Evolutionary conservation across 2,797 vertebrate genomes (phyloP).

Genomic region (Ctenopoma multispine): DNA sequence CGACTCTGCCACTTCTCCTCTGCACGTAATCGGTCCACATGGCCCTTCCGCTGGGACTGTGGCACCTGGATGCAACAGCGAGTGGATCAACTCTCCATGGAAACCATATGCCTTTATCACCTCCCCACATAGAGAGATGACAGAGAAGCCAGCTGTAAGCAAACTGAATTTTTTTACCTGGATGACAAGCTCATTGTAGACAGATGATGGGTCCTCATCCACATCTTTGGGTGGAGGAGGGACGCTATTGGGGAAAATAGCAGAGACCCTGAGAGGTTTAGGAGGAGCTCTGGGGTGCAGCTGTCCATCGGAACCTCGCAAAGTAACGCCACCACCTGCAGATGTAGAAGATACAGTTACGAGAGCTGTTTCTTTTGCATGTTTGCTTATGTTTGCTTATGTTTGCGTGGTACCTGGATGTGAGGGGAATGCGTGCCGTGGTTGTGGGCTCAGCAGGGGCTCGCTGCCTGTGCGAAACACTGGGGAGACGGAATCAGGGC

Average conservation of each 20-base stretch:
- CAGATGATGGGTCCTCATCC: slow-evolving; percentile 67
- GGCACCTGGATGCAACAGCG: slow-evolving; percentile 64
- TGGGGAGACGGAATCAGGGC: slow-evolving; percentile 78
- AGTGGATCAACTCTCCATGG: background rate
- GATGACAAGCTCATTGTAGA: slow-evolving; percentile 87
- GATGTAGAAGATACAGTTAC: slow-evolving; percentile 13
- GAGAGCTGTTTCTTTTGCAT: background rate
- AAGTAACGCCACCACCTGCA: slow-evolving; percentile 72
- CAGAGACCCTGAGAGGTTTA: slow-evolving; percentile 86
- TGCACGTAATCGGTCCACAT: slow-evolving; percentile 82
- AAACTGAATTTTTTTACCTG: slow-evolving; percentile 56
- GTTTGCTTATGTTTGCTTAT: background rate
- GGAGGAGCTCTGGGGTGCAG: slow-evolving; percentile 88
- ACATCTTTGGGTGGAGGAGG: slow-evolving; percentile 37
- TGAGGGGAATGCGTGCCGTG: slow-evolving; percentile 56
- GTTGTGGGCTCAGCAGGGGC: slow-evolving; percentile 83
- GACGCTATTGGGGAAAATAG: slow-evolving; percentile 69
- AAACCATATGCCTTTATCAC: background rate
- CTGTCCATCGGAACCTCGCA: slow-evolving; percentile 89
- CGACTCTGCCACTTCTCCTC: slow-evolving; percentile 88
- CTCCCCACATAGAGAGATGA: background rate
- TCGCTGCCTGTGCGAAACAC: slow-evolving; percentile 90
- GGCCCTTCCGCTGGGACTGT: slow-evolving; percentile 63
- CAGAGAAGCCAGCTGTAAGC: background rate
- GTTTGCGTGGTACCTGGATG: slow-evolving; percentile 58